Base-by-base conservation (phyloP, 2,888 invertebrate species). In the Caenorhabditis afra region DNA sequence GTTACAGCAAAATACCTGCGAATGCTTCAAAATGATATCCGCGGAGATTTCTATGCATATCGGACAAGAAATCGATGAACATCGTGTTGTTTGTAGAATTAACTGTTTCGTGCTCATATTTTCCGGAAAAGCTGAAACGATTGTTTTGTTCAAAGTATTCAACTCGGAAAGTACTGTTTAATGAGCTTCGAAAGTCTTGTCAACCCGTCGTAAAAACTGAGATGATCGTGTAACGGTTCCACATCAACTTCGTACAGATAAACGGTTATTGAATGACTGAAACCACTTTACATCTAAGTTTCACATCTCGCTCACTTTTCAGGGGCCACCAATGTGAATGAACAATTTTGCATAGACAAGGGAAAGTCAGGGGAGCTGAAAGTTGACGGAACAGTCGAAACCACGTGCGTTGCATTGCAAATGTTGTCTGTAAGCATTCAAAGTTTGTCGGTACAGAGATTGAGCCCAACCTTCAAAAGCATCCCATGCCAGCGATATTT, bases 171-270 rank as follows among this genome's bases (percentile, higher is more conserved):
- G 11, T 12, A 52, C 44, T 53, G 11, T 41, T 39, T 18, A 3
- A 62, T 12, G 3, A 50, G n/a, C 14, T 1, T 37, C 22, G 44
- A 29, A 1, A 11, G 7, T 5, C 44, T 12, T 0, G 18, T 12
- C 4, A 14, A 20, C 7, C 67, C 67, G 18, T 67, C 67, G 23
- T 67, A 58, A 18, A 67, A 37, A n/a, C 39, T 50, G 0, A 70
- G 11, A 53, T 61, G 44, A 53, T 70, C 61, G 14, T 61, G 61
- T 12, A 53, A 14, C 2, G 52, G 52, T 37, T 70, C 70, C 16
- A 70, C 35, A 2, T 61, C 45, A 18, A 59, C n/a, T 12, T 70
- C 70, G 7, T 50, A 39, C 10, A 70, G 0, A n/a, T 45, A 20
- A 7, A 67, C 12, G 41, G n/a, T 5, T 3, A 57, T 47, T 3